Base-by-base conservation (phyloP, 2,113 vertebrate genomes). In the Puma concolor region DNA sequence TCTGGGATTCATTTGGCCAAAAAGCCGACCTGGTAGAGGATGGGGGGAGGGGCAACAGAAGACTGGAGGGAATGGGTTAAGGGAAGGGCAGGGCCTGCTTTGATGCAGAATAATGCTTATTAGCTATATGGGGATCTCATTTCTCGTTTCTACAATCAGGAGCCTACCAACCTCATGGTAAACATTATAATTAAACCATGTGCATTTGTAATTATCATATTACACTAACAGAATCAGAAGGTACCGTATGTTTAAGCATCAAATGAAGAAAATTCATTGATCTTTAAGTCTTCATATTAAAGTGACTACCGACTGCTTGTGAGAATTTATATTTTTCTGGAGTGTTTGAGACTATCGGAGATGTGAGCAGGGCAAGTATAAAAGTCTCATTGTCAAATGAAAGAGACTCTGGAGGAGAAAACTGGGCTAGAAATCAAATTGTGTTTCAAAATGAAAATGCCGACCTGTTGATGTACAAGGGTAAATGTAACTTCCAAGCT, bases 141-240 rank as follows among this genome's bases (percentile, higher is more conserved):
- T 90, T 80, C 88, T 91, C 80, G 5, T 79, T 79, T 92, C 94
- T 94, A 87, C 36, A 71, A 41, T 81, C 83, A 66, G 50, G 66
- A 95, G 50, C 41, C 71, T 38, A 54, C 1, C 31, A 92, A 88
- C 83, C 72, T 44, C 80, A 94, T 81, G 76, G 25, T 48, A 95
- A 94, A 92, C 64, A 86, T 94, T 94, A 76, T 90, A 97, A 97
- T 97, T 72, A 96, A 97, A 92, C 96, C 31, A 50, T 72, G 21
- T 67, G 38, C 36, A 71, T 95, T 92, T 92, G 29, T 77, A 94
- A 97, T 94, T 92, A 97, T 86, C 84, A 72, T 91, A 84, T 94
- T 84, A 89, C 81, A 81, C 57, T 91, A 96, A 92, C 50, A 91
- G 92, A 96, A 95, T 95, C 96, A 97, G 88, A 96, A 72, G 63